Evolutionary conservation across 2,888 invertebrate genomes (phyloP).

Genomic region (Agonopterix subpropinquella): DNA sequence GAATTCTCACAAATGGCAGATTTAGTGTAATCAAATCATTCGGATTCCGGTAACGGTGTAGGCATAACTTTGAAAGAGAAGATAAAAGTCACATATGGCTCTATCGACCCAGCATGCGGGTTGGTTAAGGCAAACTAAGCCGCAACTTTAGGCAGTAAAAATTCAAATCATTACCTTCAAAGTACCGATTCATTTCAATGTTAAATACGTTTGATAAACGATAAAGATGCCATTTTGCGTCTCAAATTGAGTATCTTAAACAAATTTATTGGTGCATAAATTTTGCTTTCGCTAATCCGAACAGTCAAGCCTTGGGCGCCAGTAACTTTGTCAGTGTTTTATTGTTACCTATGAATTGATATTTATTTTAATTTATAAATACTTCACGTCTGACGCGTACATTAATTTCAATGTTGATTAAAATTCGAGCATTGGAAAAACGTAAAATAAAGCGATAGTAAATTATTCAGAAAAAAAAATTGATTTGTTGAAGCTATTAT

Average conservation of each 20-base stretch:
- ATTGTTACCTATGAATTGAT: constrained; percentile 7
- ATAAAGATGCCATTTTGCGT: constrained; percentile 12
- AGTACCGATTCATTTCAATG: constrained; percentile 11
- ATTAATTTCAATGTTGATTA: too few species aligned
- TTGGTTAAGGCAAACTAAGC: constrained; percentile 1
- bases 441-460: too few species aligned
- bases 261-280: constrained; percentile 19
- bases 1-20: too few species aligned
- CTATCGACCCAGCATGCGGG: constrained; percentile 4
- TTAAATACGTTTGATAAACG: constrained; percentile 13
- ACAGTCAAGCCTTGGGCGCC: constrained; percentile 8
- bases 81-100: constrained; percentile 6
- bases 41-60: neutral
- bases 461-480: too few species aligned
- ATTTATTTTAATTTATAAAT: neutral
- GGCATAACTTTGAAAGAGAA: neutral
- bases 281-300: constrained; percentile 13
- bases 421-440: too few species aligned
- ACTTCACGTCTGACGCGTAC: too few species aligned
- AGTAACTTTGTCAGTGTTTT: constrained; percentile 7
- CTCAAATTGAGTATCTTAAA: constrained; percentile 13
- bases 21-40: neutral
- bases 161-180: constrained; percentile 4
- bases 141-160: constrained; percentile 2
- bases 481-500: too few species aligned